Evolutionary conservation across 2,113 vertebrate genomes (phyloP).

Genomic region (Progne subis): DNA sequence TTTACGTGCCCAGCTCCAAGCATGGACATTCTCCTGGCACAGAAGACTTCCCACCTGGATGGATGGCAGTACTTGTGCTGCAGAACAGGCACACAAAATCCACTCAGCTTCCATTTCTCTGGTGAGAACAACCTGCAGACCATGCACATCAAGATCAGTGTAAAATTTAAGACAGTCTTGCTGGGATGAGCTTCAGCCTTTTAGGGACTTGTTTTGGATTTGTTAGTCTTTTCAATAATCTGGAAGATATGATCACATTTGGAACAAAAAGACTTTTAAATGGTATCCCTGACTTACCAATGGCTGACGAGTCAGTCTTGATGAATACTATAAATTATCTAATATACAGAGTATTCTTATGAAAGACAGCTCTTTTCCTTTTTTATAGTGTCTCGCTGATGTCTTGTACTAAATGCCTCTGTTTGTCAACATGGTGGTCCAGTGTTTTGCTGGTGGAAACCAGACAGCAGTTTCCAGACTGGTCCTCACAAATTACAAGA

Average conservation of each 20-base stretch:
- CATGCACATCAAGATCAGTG: not conserved
- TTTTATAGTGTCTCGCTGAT: not conserved
- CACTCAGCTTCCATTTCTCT: not conserved
- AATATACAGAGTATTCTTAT: not conserved
- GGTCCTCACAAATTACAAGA: not conserved
- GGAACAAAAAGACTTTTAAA: not conserved
- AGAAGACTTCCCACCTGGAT: not conserved
- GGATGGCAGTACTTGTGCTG: not conserved
- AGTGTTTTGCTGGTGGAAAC: not conserved
- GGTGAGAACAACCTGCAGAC: not conserved
- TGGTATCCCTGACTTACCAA: fast-evolving
- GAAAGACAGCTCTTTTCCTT: not conserved
- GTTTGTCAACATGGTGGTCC: not conserved
- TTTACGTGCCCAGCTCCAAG: not conserved
- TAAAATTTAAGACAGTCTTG: not conserved
- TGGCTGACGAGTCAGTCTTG: not conserved
- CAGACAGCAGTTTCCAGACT: not conserved
- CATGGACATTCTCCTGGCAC: not conserved
- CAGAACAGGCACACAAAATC: not conserved
- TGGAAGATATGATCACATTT: not conserved
- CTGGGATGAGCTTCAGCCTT: not conserved
- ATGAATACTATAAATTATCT: not conserved
- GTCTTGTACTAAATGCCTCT: not conserved
- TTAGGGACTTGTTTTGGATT: not conserved
- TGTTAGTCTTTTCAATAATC: not conserved